phyloP scores from a whole-genome alignment of 1,140 invertebrate genomes.

The Drosophila sucinea region DNA sequence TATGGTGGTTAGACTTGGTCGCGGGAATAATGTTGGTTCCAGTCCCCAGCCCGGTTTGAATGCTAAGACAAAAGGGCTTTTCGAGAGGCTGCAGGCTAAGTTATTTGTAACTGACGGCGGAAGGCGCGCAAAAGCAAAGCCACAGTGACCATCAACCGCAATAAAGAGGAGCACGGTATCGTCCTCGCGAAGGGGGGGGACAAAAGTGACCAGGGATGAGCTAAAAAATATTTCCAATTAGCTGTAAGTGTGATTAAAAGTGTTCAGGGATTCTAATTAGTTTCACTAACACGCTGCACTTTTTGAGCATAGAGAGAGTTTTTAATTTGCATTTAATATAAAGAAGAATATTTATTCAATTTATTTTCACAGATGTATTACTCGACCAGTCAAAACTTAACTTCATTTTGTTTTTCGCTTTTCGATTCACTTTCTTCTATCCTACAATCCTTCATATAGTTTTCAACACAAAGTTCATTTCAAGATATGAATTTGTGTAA shows the following conservation, averaged over 20 bases:
- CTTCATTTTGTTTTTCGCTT: too few relatives aligned
- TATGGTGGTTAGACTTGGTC: conserved; percentile 46
- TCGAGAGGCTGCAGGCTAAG: conserved; percentile 20
- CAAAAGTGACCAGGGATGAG: not conserved
- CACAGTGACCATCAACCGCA: conserved; percentile 54
- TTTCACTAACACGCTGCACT: not conserved
- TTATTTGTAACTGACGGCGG: conserved; percentile 48
- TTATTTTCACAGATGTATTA: too few relatives aligned
- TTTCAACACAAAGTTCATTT: too few relatives aligned
- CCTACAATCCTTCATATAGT: too few relatives aligned
- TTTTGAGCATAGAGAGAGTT: not conserved
- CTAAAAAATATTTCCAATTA: conserved; percentile 40
- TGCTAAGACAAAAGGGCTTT: conserved; percentile 59
- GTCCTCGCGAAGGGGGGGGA: not conserved
- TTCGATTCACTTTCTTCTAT: too few relatives aligned
- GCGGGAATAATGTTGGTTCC: conserved; percentile 31
- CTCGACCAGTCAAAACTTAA: too few relatives aligned
- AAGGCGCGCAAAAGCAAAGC: conserved; percentile 30
- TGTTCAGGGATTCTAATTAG: not conserved
- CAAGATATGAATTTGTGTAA: too few relatives aligned
- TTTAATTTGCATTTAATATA: too few relatives aligned
- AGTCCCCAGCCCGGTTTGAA: not conserved
- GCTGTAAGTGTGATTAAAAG: conserved; percentile 30
- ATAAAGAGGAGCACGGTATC: conserved; percentile 24
- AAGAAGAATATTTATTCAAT: not conserved